Conservation (phyloP, 2,888 invertebrate genomes). For the Osmoderma eremita region DNA sequence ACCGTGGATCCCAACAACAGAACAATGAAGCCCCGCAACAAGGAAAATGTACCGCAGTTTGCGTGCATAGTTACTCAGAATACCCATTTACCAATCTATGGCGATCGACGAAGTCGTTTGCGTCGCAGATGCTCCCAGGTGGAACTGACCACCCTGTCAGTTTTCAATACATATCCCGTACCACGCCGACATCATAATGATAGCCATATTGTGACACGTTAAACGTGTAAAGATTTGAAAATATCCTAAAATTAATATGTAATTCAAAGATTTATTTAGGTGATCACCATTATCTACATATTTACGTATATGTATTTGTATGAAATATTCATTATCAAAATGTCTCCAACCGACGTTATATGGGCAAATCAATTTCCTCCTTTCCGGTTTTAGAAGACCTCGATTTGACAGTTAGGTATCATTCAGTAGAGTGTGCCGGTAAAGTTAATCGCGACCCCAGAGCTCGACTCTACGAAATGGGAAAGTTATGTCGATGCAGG, state of each 20-base stretch:
- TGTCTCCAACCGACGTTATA: neutral
- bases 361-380: constrained; percentile 56
- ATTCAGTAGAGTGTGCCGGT: constrained; percentile 57
- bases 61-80: too few species aligned
- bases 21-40: too few species aligned
- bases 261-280: too few species aligned
- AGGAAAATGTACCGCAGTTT: too few species aligned
- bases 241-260: too few species aligned
- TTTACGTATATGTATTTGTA: too few species aligned
- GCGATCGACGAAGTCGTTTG: too few species aligned
- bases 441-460: constrained; percentile 54
- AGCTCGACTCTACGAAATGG: constrained; percentile 56
- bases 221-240: neutral
- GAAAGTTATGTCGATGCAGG: constrained; percentile 63
- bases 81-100: too few species aligned
- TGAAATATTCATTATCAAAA: neutral
- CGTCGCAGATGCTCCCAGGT: constrained; percentile 57
- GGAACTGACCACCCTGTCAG: constrained; percentile 52
- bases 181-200: constrained; percentile 1
- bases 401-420: constrained; percentile 55
- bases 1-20: too few species aligned
- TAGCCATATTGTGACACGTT: constrained; percentile 6
- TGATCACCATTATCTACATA: too few species aligned
- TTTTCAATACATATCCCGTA: constrained; percentile 40
- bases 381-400: neutral